phyloP scores from a whole-genome alignment of 2,888 invertebrate species.

The Halictus quadricinctus region DNA sequence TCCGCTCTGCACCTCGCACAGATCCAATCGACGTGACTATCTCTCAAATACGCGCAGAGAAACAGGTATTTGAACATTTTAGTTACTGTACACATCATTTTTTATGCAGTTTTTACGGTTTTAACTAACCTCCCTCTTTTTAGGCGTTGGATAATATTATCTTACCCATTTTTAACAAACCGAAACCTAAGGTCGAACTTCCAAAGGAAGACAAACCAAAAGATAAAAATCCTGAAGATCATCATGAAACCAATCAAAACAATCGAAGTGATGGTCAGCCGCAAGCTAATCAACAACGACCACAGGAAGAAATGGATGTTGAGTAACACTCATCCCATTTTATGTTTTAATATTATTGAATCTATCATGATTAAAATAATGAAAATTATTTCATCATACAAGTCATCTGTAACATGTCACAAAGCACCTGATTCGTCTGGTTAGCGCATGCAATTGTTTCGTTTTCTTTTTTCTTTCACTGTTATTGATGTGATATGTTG shows the following conservation, averaged over 20 bases:
- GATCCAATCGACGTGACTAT: conserved; percentile 90
- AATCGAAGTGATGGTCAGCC: conserved; percentile 72
- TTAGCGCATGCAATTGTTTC: conserved; percentile 60
- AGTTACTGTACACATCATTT: not conserved
- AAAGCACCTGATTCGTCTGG: conserved; percentile 67
- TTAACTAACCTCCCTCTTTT: conserved; percentile 14
- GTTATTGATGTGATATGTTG: conserved; percentile 51
- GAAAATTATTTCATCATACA: conserved; percentile 66
- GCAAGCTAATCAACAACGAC: conserved; percentile 73
- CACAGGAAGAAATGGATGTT: conserved; percentile 82
- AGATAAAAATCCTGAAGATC: conserved; percentile 79
- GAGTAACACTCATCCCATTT: conserved; percentile 76
- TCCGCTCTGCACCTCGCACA: conserved; percentile 84
- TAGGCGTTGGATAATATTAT: conserved; percentile 84
- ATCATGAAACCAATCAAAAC: conserved; percentile 74
- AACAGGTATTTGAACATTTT: conserved; percentile 85
- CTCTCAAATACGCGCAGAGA: conserved; percentile 91
- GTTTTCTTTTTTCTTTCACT: conserved; percentile 48
- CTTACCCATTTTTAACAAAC: conserved; percentile 92
- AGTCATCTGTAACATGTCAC: conserved; percentile 66
- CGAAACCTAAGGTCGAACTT: conserved; percentile 91
- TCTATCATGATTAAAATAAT: conserved; percentile 68
- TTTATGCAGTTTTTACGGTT: not conserved
- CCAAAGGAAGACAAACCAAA: conserved; percentile 84
- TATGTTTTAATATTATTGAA: conserved; percentile 71